A percentile compares a stretch with the other conserved stretches of the same genome.
Conservation (phyloP, 1,140 invertebrate species). For the Phthorimaea operculella region DNA sequence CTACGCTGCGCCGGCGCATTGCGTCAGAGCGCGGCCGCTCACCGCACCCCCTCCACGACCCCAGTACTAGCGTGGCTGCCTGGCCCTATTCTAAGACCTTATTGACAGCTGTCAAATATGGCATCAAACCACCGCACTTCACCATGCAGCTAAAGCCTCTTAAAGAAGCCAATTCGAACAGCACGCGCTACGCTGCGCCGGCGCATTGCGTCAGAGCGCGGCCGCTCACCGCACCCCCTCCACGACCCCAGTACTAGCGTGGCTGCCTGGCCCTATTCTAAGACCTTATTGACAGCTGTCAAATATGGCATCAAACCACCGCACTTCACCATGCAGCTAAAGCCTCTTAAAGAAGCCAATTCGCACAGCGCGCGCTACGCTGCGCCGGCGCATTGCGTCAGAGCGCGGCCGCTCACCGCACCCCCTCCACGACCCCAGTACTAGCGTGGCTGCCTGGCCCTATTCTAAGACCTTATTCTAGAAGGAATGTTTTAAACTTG, state of each 20-base stretch:
- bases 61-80: background rate
- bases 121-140: too few species aligned
- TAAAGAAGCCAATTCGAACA: too few species aligned
- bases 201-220: slow-evolving; percentile 43
- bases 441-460: background rate
- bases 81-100: too few species aligned
- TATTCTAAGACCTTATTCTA: background rate
- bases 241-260: slow-evolving; percentile 11
- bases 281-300: too few species aligned
- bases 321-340: too few species aligned
- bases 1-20: slow-evolving; percentile 17
- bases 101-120: too few species aligned
- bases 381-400: slow-evolving; percentile 35
- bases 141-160: too few species aligned
- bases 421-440: slow-evolving; percentile 22
- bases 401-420: slow-evolving; percentile 43
- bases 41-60: slow-evolving; percentile 34
- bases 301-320: too few species aligned
- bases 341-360: too few species aligned
- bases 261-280: background rate
- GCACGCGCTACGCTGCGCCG: background rate
- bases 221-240: slow-evolving; percentile 43
- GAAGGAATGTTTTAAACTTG: too few species aligned
- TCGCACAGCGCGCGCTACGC: too few species aligned
- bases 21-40: slow-evolving; percentile 40